Percentiles rank a stretch among this genome's conserved stretches.
Evolutionary conservation across 2,797 vertebrate species (phyloP).

Genomic region (Takifugu rubripes): DNA sequence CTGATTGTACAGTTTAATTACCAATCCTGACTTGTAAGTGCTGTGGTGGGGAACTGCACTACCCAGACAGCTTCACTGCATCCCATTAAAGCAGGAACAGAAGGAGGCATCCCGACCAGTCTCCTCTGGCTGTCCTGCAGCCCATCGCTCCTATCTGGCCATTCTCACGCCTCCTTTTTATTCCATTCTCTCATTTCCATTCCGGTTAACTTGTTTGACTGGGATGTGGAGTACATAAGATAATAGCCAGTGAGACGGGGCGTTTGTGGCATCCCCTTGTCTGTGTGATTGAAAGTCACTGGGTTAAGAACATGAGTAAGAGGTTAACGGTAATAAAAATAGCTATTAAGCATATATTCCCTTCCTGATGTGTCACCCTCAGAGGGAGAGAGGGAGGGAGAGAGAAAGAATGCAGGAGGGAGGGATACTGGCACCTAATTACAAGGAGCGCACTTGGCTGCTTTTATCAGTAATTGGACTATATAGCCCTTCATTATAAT

Average conservation of each 20-base stretch:
- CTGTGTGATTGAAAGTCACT: conserved; percentile 70
- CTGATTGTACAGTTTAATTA: conserved; percentile 81
- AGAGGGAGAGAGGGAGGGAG: conserved; percentile 31
- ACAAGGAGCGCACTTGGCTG: conserved; percentile 92
- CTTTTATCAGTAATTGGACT: conserved; percentile 99
- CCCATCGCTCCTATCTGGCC: conserved; percentile 33
- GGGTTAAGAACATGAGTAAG: conserved; percentile 73
- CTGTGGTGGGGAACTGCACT: conserved; percentile 77
- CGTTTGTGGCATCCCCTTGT: conserved; percentile 43
- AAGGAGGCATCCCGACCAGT: conserved; percentile 56
- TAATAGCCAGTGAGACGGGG: conserved; percentile 62
- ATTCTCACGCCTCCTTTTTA: conserved; percentile 10
- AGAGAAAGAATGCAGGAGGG: conserved; percentile 61
- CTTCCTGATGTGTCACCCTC: conserved; percentile 86
- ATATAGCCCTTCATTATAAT: conserved; percentile 99
- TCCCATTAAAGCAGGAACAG: conserved; percentile 78
- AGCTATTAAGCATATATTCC: conserved; percentile 86
- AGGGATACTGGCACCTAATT: conserved; percentile 99
- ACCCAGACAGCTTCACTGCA: conserved; percentile 74
- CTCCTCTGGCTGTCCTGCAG: conserved; percentile 54
- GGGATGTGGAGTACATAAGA: conserved; percentile 42
- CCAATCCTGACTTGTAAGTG: conserved; percentile 78
- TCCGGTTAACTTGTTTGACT: conserved; percentile 52
- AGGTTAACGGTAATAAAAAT: conserved; percentile 84
- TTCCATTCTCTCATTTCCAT: conserved; percentile 16